A percentile compares a stretch with the other conserved stretches of the same genome.
Conservation (phyloP, 1,140 invertebrate genomes). For the Drosophila paulistorum region DNA sequence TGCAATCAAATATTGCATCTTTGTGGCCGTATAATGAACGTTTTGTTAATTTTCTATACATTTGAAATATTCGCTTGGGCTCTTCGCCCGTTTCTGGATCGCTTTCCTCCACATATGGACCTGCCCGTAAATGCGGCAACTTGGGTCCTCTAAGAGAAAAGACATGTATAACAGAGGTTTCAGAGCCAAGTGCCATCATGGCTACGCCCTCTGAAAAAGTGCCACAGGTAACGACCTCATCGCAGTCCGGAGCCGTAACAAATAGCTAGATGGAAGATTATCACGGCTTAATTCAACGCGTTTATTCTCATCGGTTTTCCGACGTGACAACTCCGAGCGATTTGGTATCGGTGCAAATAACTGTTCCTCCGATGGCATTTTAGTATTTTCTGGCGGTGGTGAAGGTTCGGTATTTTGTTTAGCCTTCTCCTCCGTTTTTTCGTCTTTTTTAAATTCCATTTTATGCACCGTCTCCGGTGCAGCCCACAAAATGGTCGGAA, state of each 20-base stretch:
- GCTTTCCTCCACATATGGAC: slow-evolving; percentile 3
- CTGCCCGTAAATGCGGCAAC: slow-evolving; percentile 46
- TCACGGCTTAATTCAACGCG: slow-evolving; percentile 32
- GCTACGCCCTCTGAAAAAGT: slow-evolving; percentile 39
- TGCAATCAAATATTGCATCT: slow-evolving; percentile 36
- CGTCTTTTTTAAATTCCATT: background rate
- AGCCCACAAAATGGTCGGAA: slow-evolving; percentile 30
- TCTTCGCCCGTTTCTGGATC: slow-evolving; percentile 34
- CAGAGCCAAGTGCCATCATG: slow-evolving; percentile 52
- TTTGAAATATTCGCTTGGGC: slow-evolving; percentile 45
- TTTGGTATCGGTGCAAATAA: slow-evolving; percentile 34
- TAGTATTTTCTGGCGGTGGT: background rate
- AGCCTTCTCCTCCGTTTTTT: background rate
- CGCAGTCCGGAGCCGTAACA: slow-evolving; percentile 24
- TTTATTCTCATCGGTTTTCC: slow-evolving; percentile 45
- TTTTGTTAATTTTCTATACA: slow-evolving; percentile 6
- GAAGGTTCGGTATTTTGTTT: slow-evolving; percentile 22
- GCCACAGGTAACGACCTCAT: slow-evolving; percentile 49
- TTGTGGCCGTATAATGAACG: slow-evolving; percentile 47
- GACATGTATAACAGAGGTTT: slow-evolving; percentile 26
- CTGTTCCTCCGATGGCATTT: slow-evolving; percentile 28
- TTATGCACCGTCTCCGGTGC: slow-evolving; percentile 2
- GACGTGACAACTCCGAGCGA: slow-evolving; percentile 39
- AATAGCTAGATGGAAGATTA: slow-evolving; percentile 41
- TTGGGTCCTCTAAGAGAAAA: slow-evolving; percentile 48